A percentile compares a stretch with the other conserved stretches of the same genome.
Conservation (phyloP, 2,113 vertebrate genomes). For the Cyanoliseus patagonus region DNA sequence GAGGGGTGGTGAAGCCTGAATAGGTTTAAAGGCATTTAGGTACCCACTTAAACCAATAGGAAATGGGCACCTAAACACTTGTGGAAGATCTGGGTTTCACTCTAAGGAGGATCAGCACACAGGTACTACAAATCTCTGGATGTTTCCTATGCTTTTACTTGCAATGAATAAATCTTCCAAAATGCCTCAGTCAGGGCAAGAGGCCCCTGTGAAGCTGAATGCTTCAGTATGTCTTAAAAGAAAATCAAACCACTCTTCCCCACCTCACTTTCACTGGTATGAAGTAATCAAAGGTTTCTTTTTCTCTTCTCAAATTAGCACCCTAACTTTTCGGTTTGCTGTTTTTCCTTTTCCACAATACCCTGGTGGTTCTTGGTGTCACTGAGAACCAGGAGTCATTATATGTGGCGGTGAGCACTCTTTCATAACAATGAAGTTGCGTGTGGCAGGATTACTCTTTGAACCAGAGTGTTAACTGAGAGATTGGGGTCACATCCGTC, state of each 20-base stretch:
- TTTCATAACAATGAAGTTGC: background rate
- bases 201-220: background rate
- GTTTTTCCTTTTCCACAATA: background rate
- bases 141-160: background rate
- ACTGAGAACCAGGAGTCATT: background rate
- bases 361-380: background rate
- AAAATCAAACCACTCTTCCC: background rate
- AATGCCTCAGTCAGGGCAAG: background rate
- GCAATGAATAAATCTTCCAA: background rate
- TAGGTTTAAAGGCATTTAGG: background rate
- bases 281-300: background rate
- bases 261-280: background rate
- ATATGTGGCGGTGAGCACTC: background rate
- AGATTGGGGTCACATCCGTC: background rate
- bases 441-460: background rate
- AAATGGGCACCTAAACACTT: background rate
- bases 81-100: background rate
- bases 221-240: background rate
- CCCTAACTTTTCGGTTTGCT: background rate
- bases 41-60: background rate
- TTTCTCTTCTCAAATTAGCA: background rate
- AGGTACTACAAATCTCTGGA: background rate
- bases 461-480: conserved; percentile 8
- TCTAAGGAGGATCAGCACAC: background rate
- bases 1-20: background rate